A percentile compares a stretch with the other conserved stretches of the same genome.
phyloP scores from a whole-genome alignment of 2,113 vertebrate species.

The Balaeniceps rex region DNA sequence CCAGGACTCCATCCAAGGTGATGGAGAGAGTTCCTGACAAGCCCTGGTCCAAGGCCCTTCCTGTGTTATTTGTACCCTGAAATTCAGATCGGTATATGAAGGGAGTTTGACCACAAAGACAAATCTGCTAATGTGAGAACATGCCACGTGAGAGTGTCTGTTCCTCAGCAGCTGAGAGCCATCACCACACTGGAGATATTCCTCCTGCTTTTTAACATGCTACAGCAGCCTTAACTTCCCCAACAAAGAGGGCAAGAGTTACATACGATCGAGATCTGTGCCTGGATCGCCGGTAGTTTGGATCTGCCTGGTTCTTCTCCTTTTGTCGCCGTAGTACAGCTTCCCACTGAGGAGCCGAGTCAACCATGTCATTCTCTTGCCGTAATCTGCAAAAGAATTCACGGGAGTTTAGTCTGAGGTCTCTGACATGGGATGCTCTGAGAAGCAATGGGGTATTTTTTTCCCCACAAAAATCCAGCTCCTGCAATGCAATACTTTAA shows the following conservation, averaged over 20 bases:
- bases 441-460: not conserved
- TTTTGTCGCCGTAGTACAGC: slow-evolving; percentile 84
- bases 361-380: slow-evolving; percentile 87
- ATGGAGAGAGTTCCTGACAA: not conserved
- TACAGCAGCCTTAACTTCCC: not conserved
- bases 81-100: not conserved
- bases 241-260: not conserved
- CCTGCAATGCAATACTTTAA: not conserved
- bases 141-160: accelerated
- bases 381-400: slow-evolving; percentile 71
- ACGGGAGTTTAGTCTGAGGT: not conserved
- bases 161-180: not conserved
- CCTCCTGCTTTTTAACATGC: not conserved
- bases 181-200: not conserved
- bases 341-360: slow-evolving; percentile 88
- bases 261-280: slow-evolving; percentile 84
- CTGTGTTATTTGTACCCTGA: not conserved
- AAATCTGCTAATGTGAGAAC: not conserved
- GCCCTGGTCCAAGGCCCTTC: not conserved
- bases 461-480: not conserved
- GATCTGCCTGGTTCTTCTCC: slow-evolving; percentile 78
- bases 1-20: not conserved
- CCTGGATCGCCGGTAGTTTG: slow-evolving; percentile 80
- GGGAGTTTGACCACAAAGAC: not conserved
- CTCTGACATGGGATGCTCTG: not conserved